These are phyloP conservation scores for Cacoxenus indagator DNA, from an alignment of 2,888 invertebrate species.

Conservation along the genomic window DNA sequence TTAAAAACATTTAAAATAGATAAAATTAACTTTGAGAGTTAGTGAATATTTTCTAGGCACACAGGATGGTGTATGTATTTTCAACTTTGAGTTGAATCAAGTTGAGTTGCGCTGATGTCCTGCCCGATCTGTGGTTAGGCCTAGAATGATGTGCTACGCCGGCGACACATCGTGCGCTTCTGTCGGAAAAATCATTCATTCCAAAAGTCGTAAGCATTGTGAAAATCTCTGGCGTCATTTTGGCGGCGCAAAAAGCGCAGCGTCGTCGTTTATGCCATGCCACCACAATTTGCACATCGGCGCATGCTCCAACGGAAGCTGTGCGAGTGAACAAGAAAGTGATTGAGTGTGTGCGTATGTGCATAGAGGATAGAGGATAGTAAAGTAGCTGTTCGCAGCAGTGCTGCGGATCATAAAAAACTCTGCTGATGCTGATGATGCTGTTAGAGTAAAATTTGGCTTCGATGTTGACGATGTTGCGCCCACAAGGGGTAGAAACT, in stretches of 20 bases:
- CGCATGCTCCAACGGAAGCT: constrained; percentile 60
- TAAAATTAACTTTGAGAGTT: background rate
- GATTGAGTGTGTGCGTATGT: constrained; percentile 12
- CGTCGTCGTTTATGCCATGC: background rate
- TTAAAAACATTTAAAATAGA: constrained; percentile 1
- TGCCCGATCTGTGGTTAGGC: constrained; percentile 72
- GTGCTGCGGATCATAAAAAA: too few species aligned
- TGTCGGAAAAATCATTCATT: constrained; percentile 63
- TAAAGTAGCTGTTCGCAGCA: too few species aligned
- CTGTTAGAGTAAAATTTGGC: too few species aligned
- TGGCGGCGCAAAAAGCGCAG: constrained; percentile 34
- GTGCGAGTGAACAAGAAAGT: constrained; percentile 6
- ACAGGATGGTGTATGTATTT: background rate
- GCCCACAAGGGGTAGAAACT: background rate
- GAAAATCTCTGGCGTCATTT: constrained; percentile 49
- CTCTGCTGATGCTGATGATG: too few species aligned
- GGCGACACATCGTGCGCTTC: constrained; percentile 69
- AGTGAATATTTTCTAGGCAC: constrained; percentile 1
- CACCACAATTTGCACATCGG: background rate
- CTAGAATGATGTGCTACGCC: constrained; percentile 71
- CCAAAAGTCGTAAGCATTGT: constrained; percentile 59
- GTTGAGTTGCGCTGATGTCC: constrained; percentile 59
- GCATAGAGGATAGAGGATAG: too few species aligned
- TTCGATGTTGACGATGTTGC: too few species aligned
- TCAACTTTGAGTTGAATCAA: constrained; percentile 23